Conservation (phyloP, 2,113 vertebrate genomes). For the Nothocercus nigrocapillus region DNA sequence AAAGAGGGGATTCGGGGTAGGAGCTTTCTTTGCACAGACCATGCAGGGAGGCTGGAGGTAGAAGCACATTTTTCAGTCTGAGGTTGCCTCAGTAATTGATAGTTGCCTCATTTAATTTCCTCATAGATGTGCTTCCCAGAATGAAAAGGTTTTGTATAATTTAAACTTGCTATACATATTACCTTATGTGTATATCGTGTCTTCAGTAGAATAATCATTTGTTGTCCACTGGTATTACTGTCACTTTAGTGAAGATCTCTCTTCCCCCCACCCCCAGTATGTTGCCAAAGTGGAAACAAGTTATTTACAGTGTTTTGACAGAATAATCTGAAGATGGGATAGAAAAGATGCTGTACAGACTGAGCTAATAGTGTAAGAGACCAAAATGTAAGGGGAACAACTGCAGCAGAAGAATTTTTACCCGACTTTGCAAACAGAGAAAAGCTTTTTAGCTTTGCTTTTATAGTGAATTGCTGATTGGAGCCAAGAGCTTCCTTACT, state of each 20-base stretch:
- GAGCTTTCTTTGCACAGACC: not conserved
- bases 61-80: not conserved
- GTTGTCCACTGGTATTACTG: not conserved
- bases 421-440: constrained; percentile 10
- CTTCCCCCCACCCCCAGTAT: not conserved
- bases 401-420: constrained; percentile 36
- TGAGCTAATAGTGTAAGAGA: constrained; percentile 59
- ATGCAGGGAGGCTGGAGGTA: not conserved
- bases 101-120: not conserved
- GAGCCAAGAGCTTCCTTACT: constrained; percentile 4
- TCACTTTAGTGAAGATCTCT: not conserved
- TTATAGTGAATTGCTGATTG: constrained; percentile 15
- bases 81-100: not conserved
- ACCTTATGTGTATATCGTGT: fast-evolving
- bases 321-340: not conserved
- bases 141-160: not conserved
- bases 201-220: not conserved
- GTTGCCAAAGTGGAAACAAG: constrained; percentile 28
- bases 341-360: constrained; percentile 60
- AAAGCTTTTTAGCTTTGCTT: constrained; percentile 43
- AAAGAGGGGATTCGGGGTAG: not conserved
- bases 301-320: constrained; percentile 72
- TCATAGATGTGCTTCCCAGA: not conserved
- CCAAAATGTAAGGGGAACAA: constrained; percentile 45
- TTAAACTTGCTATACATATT: not conserved